Conservation (phyloP, 1,140 invertebrate species). For the Musca vetustissima region DNA sequence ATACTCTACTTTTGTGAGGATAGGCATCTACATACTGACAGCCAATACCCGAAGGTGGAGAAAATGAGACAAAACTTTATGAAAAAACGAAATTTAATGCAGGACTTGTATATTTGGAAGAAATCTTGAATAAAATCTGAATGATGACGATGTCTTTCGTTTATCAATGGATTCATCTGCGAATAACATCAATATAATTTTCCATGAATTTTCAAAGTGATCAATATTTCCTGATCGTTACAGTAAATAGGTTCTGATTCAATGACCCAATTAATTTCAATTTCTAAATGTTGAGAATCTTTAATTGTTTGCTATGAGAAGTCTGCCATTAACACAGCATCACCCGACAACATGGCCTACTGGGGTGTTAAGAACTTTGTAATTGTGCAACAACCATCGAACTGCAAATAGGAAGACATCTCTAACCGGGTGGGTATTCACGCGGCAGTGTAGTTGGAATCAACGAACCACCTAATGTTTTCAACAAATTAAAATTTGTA, state of each 20-base stretch:
- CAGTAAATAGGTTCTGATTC: no score
- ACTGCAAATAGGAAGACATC: no score
- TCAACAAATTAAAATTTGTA: conserved; percentile 13
- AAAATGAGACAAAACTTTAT: conserved; percentile 12
- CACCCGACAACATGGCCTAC: not conserved
- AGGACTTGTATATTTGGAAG: no score
- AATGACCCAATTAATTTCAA: no score
- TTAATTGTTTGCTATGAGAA: conserved; percentile 22
- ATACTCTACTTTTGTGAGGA: not conserved
- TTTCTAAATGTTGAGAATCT: not conserved
- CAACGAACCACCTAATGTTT: conserved; percentile 11
- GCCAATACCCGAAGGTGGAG: conserved; percentile 7
- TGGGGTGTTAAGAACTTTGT: conserved; percentile 15
- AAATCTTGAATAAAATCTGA: no score
- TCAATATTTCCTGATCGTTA: no score
- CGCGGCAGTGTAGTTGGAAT: not conserved
- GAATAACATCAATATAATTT: no score
- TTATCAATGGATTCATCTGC: no score
- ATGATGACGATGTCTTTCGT: no score
- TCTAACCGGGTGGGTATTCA: no score
- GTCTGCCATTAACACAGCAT: not conserved
- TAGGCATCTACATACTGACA: not conserved
- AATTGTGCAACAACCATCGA: conserved; percentile 4
- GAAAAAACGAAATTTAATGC: no score
- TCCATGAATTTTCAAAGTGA: no score